phyloP scores from a whole-genome alignment of 2,797 vertebrate genomes.

The Cephalopachus bancanus region DNA sequence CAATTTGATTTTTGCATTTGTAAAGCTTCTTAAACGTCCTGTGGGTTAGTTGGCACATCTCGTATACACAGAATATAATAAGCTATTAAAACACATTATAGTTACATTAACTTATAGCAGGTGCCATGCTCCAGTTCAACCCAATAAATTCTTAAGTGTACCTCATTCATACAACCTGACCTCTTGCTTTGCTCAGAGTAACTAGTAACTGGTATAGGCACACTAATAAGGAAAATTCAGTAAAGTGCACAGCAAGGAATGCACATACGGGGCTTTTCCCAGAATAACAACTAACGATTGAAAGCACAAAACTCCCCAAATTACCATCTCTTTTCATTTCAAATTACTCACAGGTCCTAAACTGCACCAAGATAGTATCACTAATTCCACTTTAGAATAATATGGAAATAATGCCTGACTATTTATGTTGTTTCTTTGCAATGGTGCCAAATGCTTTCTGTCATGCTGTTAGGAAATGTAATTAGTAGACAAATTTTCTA shows the following conservation, averaged over 20 bases:
- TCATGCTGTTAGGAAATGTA: constrained; percentile 20
- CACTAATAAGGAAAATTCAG: background rate
- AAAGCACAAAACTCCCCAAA: background rate
- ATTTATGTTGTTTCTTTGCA: constrained; percentile 8
- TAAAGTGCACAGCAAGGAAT: background rate
- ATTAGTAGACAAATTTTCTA: constrained; percentile 76
- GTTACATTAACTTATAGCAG: constrained; percentile 64
- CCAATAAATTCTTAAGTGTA: constrained; percentile 56
- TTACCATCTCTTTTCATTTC: constrained; percentile 48
- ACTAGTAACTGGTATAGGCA: constrained; percentile 15
- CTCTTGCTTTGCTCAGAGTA: constrained; percentile 41
- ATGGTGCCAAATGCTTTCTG: constrained; percentile 30
- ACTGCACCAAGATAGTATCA: constrained; percentile 16
- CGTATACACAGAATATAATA: constrained; percentile 12
- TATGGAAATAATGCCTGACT: background rate
- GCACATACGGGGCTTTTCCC: background rate
- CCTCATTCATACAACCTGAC: background rate
- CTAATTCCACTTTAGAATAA: constrained; percentile 15
- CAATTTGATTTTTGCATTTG: background rate
- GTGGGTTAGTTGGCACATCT: background rate
- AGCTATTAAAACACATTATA: constrained; percentile 56
- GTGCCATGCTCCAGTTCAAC: constrained; percentile 32
- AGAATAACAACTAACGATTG: constrained; percentile 47
- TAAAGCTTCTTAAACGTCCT: background rate
- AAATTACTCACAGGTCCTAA: background rate